These are phyloP conservation scores for Cephus rjabovi DNA, from an alignment of 2,888 invertebrate genomes.

Conservation along the genomic window DNA sequence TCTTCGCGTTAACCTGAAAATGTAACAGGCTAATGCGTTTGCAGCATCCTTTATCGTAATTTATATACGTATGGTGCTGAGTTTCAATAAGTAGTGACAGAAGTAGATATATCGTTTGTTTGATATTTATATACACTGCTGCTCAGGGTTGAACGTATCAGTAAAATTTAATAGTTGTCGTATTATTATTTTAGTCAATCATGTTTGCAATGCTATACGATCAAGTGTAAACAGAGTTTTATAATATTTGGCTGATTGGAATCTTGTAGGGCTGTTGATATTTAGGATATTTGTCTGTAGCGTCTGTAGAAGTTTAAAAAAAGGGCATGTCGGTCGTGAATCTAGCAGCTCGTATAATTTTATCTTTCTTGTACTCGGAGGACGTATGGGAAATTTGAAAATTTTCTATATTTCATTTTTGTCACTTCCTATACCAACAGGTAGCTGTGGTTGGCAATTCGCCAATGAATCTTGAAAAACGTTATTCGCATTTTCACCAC, in stretches of 20 bases:
- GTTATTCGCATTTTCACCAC: not conserved
- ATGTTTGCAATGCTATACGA: not conserved
- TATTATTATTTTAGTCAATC: not conserved
- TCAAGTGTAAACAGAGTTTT: not conserved
- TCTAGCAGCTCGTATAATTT: too few relatives aligned
- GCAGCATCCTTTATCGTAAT: not conserved
- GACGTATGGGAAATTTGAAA: too few relatives aligned
- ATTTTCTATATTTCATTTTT: not conserved
- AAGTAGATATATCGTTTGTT: not conserved
- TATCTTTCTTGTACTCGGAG: too few relatives aligned
- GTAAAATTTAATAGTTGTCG: not conserved
- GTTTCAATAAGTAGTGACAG: not conserved
- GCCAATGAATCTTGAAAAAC: not conserved
- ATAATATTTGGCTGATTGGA: not conserved
- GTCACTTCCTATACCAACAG: not conserved
- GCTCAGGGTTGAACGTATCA: not conserved
- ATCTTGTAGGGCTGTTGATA: not conserved
- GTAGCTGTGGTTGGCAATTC: not conserved
- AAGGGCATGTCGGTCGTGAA: too few relatives aligned
- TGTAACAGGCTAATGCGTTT: not conserved
- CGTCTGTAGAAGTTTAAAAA: too few relatives aligned
- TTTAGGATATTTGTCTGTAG: too few relatives aligned
- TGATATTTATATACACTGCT: not conserved
- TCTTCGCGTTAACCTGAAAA: not conserved
- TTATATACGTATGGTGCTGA: not conserved